These are phyloP conservation scores for Enteromius paludinosus DNA, from an alignment of 2,797 vertebrate genomes.

Conservation along the genomic window DNA sequence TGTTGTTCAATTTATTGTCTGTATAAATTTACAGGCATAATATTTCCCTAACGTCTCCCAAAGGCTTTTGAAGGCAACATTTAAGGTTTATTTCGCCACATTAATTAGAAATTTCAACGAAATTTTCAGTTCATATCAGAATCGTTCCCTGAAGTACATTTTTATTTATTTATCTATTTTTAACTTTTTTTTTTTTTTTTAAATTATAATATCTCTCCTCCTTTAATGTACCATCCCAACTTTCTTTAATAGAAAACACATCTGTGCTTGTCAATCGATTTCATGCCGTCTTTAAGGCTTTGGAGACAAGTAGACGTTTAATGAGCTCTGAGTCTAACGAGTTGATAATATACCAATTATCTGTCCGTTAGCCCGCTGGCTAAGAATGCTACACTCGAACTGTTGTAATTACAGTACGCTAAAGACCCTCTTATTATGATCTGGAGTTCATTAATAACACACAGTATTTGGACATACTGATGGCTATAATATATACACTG, in stretches of 20 bases:
- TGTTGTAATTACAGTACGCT: conserved; percentile 22
- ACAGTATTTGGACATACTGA: conserved; percentile 5
- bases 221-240: neutral
- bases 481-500: neutral
- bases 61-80: neutral
- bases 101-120: neutral
- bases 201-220: neutral
- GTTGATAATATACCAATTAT: conserved; percentile 45
- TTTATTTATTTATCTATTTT: neutral
- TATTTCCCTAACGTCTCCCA: neutral
- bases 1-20: neutral
- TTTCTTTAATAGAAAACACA: conserved; percentile 4
- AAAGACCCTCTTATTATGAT: conserved; percentile 12
- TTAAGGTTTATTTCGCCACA: neutral
- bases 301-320: conserved; percentile 23
- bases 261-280: conserved; percentile 13
- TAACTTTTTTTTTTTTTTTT: neutral
- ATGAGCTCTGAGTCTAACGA: conserved; percentile 20
- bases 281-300: conserved; percentile 27
- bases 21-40: neutral
- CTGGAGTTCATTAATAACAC: neutral
- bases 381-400: conserved; percentile 17
- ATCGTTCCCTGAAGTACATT: neutral
- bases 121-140: neutral
- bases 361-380: conserved; percentile 29